These are phyloP conservation scores for Molossus alvarezi DNA, from an alignment of 2,797 vertebrate species.

Conservation along the genomic window DNA sequence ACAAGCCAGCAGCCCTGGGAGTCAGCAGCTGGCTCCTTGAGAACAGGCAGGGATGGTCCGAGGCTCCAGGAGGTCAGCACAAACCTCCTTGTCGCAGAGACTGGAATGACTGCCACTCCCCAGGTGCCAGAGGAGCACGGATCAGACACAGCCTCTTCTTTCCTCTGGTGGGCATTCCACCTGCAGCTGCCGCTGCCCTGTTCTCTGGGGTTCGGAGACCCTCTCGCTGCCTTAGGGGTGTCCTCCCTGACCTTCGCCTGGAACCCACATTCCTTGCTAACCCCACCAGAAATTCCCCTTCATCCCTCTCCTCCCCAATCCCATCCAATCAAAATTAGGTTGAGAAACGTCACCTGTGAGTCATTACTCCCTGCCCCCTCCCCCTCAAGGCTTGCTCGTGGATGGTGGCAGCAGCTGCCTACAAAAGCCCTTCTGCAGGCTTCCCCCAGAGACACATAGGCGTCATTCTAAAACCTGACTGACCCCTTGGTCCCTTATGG, in stretches of 20 bases:
- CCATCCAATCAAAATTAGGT: no score
- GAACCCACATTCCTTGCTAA: background rate
- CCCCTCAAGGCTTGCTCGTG: no score
- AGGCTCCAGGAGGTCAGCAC: background rate
- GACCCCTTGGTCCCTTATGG: no score
- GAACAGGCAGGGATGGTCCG: accelerated
- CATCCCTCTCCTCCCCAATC: no score
- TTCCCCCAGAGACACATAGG: no score
- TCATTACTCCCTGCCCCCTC: no score
- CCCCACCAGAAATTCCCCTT: no score
- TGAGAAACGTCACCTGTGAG: no score
- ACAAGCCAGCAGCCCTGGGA: accelerated
- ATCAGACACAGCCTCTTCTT: accelerated
- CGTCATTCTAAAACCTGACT: no score
- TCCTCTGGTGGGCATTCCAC: accelerated
- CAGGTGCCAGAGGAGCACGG: background rate
- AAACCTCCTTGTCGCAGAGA: background rate
- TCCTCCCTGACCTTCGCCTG: background rate
- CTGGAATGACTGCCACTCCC: accelerated
- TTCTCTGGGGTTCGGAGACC: background rate
- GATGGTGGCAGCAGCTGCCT: no score
- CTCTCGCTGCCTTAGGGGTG: background rate
- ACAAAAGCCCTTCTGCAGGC: no score
- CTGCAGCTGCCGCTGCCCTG: background rate
- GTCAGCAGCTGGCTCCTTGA: no score